phyloP scores from a whole-genome alignment of 1,140 invertebrate species.

The Cherax quadricarinatus region DNA sequence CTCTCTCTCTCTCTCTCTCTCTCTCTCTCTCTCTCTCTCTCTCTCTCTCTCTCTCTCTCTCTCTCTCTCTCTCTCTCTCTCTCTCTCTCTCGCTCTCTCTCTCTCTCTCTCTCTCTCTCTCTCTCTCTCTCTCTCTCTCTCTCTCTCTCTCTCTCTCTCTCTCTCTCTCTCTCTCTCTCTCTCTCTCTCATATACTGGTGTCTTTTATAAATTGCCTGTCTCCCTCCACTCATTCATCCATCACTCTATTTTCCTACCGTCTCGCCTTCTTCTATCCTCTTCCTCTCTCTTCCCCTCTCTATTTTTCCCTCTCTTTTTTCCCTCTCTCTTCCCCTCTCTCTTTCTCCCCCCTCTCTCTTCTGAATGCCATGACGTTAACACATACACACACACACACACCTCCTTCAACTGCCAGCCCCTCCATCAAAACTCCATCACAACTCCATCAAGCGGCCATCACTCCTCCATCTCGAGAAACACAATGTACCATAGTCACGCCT shows the following conservation, averaged over 20 bases:
- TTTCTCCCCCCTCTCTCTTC: neutral
- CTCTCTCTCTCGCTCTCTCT: neutral
- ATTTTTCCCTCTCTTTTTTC: neutral
- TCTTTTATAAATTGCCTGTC: neutral
- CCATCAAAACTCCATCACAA: no score
- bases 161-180: neutral
- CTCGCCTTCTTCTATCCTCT: neutral
- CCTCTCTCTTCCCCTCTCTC: neutral
- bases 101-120: neutral
- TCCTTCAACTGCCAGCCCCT: no score
- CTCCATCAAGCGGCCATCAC: no score
- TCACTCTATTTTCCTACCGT: neutral
- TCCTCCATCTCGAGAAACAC: no score
- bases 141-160: neutral
- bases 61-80: no score
- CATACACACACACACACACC: no score
- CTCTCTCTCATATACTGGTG: neutral
- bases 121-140: neutral
- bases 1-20: neutral
- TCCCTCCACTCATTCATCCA: neutral
- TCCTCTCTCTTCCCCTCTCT: neutral
- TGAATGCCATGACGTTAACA: no score
- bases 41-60: neutral
- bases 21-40: conserved; percentile 3
- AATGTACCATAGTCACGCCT: no score